phyloP scores from a whole-genome alignment of 2,888 invertebrate species.

The Hedychridium roseum region DNA sequence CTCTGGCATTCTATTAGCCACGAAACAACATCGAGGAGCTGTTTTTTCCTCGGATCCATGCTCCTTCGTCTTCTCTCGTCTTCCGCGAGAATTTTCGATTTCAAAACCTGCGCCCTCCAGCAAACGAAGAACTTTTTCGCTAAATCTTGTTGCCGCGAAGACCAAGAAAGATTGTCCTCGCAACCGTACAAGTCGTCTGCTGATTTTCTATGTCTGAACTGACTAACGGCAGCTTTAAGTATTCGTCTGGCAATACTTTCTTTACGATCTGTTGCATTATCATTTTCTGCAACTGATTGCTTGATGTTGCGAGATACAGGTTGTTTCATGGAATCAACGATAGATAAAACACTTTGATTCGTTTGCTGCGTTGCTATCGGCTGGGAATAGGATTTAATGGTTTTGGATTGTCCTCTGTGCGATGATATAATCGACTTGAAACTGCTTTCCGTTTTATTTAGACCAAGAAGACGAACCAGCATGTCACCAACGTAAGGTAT shows the following conservation, averaged over 20 bases:
- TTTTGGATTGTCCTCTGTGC: not conserved
- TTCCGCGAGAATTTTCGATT: constrained; percentile 22
- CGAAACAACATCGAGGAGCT: constrained; percentile 53
- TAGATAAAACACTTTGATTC: too few species aligned
- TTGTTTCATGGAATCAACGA: too few species aligned
- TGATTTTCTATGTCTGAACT: too few species aligned
- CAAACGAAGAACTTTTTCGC: constrained; percentile 36
- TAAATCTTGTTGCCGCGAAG: constrained; percentile 27
- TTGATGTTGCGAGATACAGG: too few species aligned
- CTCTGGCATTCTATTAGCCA: constrained; percentile 63
- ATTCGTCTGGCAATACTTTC: too few species aligned
- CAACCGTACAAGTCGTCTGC: too few species aligned
- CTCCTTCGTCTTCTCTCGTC: constrained; percentile 22
- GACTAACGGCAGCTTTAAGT: too few species aligned
- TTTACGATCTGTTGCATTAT: too few species aligned
- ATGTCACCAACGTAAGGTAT: constrained; percentile 66
- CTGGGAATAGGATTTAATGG: not conserved
- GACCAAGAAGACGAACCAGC: constrained; percentile 57
- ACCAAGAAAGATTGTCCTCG: constrained; percentile 17
- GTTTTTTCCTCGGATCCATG: constrained; percentile 50
- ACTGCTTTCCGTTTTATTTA: constrained; percentile 1
- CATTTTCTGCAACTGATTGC: too few species aligned
- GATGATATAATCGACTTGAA: not conserved
- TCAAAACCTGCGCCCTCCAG: constrained; percentile 38
- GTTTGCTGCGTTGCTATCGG: too few species aligned